A percentile compares a stretch with the other conserved stretches of the same genome.
Evolutionary conservation across 2,797 vertebrate species (phyloP).

Genomic region (Cirrhinus mrigala): DNA sequence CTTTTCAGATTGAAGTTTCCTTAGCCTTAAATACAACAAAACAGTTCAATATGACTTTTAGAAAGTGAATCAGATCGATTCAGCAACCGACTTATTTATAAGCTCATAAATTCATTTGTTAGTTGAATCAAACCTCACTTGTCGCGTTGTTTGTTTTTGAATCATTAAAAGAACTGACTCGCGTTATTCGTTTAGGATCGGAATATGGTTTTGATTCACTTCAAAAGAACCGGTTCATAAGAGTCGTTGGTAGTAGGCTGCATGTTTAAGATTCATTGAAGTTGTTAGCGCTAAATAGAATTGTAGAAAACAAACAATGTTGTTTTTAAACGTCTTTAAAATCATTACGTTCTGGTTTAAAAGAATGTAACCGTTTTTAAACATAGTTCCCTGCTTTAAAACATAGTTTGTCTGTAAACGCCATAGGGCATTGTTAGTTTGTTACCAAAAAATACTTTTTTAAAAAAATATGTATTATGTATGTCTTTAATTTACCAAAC

Average conservation of each 20-base stretch:
- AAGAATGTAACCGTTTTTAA: background rate
- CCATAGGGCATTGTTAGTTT: background rate
- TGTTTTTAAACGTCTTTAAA: background rate
- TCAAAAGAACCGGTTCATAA: constrained; percentile 13
- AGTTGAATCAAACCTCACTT: background rate
- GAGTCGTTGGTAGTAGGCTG: background rate
- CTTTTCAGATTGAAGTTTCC: background rate
- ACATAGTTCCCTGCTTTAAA: background rate
- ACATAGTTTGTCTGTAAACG: background rate
- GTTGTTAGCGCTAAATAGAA: background rate
- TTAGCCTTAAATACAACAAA: background rate
- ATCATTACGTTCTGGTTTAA: background rate
- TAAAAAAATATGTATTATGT: too few species aligned
- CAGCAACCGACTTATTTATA: background rate
- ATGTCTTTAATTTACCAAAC: constrained; percentile 1
- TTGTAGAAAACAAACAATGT: background rate
- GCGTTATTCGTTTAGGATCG: background rate
- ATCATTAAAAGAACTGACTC: background rate
- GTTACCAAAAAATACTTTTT: background rate
- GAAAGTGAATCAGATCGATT: background rate
- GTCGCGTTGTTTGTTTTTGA: background rate
- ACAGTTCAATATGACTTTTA: background rate
- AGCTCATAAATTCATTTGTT: background rate
- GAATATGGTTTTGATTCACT: background rate
- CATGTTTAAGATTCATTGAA: background rate